A percentile compares a stretch with the other conserved stretches of the same genome.
These are phyloP conservation scores for Harpegnathos saltator DNA, from an alignment of 1,140 invertebrate species.

Conservation along the genomic window DNA sequence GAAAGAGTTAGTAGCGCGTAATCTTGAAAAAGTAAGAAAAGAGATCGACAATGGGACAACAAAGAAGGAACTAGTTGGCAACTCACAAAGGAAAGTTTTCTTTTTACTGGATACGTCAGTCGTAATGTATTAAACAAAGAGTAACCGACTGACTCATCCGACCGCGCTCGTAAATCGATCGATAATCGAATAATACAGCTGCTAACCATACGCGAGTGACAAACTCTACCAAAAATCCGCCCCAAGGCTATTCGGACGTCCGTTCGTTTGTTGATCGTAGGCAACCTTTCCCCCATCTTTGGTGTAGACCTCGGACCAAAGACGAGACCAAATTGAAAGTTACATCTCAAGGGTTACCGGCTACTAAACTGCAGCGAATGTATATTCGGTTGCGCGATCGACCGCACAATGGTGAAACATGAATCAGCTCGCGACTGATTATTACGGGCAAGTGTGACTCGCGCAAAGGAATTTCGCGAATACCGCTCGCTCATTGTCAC, in stretches of 20 bases:
- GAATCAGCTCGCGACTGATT: conserved; percentile 10
- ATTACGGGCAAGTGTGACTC: conserved; percentile 24
- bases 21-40: too few species aligned
- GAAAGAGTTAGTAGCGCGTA: too few species aligned
- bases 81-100: conserved; percentile 1
- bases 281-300: not conserved
- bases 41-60: not conserved
- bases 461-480: conserved; percentile 31
- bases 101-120: not conserved
- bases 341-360: not conserved
- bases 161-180: not conserved
- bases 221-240: not conserved
- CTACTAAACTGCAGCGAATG: conserved; percentile 25
- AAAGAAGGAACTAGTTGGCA: too few species aligned
- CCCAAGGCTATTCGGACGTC: not conserved
- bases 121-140: not conserved
- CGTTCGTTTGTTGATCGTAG: not conserved
- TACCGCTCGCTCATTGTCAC: conserved; percentile 17
- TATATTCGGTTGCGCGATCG: conserved; percentile 1
- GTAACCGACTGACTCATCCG: conserved; percentile 3
- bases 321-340: conserved; percentile 14
- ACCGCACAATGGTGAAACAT: conserved; percentile 30
- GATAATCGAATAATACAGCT: conserved; percentile 11
- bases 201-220: not conserved
- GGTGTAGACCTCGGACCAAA: not conserved